These are phyloP conservation scores for Bagarius yarrelli DNA, from an alignment of 2,113 vertebrate species.

Conservation along the genomic window DNA sequence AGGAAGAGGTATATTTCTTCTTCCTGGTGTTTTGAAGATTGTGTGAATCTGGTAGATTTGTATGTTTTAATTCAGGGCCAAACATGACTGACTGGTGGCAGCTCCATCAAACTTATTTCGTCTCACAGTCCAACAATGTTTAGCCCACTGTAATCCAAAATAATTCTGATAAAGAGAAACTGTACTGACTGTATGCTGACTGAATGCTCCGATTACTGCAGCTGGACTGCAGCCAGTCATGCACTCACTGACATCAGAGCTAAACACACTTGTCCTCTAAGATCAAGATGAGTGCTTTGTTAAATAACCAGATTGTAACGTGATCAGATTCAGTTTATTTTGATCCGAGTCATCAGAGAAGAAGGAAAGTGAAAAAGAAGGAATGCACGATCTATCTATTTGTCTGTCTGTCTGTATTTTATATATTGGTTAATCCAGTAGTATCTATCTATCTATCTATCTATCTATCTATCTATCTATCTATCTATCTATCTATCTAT, in stretches of 20 bases:
- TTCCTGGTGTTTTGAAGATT: constrained; percentile 7
- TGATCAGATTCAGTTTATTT: no score
- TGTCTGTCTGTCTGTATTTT: no score
- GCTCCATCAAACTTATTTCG: neutral
- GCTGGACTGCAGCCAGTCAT: constrained; percentile 33
- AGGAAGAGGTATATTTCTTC: neutral
- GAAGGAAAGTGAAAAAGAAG: no score
- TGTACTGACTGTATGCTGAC: neutral
- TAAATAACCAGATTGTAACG: neutral
- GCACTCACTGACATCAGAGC: constrained; percentile 35
- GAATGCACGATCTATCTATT: no score
- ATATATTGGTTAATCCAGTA: no score
- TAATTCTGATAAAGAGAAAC: neutral
- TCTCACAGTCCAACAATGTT: neutral
- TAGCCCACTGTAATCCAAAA: constrained; percentile 1
- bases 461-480: no score
- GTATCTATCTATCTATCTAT: no score
- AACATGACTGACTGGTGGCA: neutral
- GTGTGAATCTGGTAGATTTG: constrained; percentile 45
- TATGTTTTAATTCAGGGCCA: no score
- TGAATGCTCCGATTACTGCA: neutral
- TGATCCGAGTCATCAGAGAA: no score
- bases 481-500: no score
- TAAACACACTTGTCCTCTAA: neutral
- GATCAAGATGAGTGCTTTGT: constrained; percentile 2